Base-by-base conservation (phyloP, 2,797 vertebrate species). In the Avahi laniger region DNA sequence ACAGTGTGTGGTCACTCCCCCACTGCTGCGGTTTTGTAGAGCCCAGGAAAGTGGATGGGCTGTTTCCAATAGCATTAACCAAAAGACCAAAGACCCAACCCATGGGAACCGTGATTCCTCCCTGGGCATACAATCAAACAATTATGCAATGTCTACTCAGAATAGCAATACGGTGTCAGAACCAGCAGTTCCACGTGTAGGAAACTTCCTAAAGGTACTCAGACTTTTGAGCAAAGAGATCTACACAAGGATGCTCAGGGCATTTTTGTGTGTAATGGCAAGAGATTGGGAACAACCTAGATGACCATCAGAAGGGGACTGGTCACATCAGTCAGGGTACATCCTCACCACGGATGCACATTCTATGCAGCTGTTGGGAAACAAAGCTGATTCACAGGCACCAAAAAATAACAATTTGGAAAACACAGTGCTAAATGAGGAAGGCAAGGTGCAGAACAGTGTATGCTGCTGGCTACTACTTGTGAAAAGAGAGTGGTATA, bases 391-490 rank as follows among this genome's bases (percentile, higher is more conserved):
- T 38, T 28, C 28, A 41, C 18, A 11, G 1, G 2, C 2, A 35
- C 73, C 7, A 33, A 76, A 22, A 81, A 50, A 59, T 63, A 89
- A 78, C 11, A 33, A 54, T 5, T 17, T 52, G n/a, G 43, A 38
- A 80, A 46, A n/a, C 12, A 7, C 0, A 14, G 63, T 17, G 2
- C 28, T 69, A 10, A 76, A 6, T 20, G 10, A 89, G 57, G n/a
- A 57, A 79, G 59, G n/a, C 14, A n/a, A 69, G 50, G 8, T 0
- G 1, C 18, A 63, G 7, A 89, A 9, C 2, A 6, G 57, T 6
- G 12, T 6, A 2, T 0, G 15, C 30, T n/a, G 5, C 6, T 28
- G 38, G 57, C 30, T 26, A 7, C 35, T 33, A 3, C 17, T 9
- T n/a, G 1, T 28, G 54, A 28, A 76, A 43, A 80, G n/a, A 76